Percentiles rank a stretch among this genome's conserved stretches.
These are phyloP conservation scores for Chelmon rostratus DNA, from an alignment of 2,797 vertebrate species.

Conservation along the genomic window DNA sequence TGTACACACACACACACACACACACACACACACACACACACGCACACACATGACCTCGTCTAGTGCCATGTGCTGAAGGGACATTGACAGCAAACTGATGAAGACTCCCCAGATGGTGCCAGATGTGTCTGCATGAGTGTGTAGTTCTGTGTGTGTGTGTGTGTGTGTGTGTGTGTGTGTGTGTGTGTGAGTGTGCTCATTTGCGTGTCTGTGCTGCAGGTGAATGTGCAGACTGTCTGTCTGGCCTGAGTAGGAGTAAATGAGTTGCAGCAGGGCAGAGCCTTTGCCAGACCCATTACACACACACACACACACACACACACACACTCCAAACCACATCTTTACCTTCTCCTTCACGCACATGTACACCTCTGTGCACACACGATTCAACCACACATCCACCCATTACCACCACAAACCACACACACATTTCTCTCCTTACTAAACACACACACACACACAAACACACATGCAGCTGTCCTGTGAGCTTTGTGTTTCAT, in stretches of 20 bases:
- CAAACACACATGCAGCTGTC: conserved; percentile 52
- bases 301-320: conserved; percentile 24
- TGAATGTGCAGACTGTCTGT: conserved; percentile 47
- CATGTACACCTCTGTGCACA: neutral
- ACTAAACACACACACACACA: conserved; percentile 25
- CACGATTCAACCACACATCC: conserved; percentile 4
- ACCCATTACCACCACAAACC: conserved; percentile 8
- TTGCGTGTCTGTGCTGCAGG: conserved; percentile 29
- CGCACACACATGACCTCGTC: conserved; percentile 34
- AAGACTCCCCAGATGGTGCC: conserved; percentile 69
- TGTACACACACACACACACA: conserved; percentile 30
- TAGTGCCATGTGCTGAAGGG: conserved; percentile 20
- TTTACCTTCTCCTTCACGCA: conserved; percentile 23
- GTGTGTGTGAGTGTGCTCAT: neutral
- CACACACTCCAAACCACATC: conserved; percentile 19
- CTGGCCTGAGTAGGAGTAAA: conserved; percentile 64
- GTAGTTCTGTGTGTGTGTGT: neutral
- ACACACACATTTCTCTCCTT: conserved; percentile 12
- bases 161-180: conserved; percentile 9
- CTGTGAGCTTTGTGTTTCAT: conserved; percentile 56
- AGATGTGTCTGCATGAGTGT: conserved; percentile 61
- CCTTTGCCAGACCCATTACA: conserved; percentile 39
- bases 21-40: conserved; percentile 23
- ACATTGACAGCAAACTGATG: conserved; percentile 68
- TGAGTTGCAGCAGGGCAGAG: conserved; percentile 57